These are phyloP conservation scores for Mimumesa dahlbomi DNA, from an alignment of 2,888 invertebrate species.

Conservation along the genomic window DNA sequence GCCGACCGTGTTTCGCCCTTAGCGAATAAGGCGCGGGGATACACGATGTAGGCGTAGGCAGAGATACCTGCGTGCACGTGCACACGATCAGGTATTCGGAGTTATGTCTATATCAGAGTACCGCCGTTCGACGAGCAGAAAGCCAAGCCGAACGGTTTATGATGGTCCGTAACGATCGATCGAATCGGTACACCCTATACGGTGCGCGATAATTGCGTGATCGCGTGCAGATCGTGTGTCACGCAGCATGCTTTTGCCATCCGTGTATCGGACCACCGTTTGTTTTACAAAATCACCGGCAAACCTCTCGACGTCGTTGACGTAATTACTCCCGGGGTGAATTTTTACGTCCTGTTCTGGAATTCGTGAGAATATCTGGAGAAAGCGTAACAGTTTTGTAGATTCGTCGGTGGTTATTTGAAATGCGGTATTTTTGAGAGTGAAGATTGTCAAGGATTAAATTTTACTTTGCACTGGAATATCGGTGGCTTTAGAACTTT, in stretches of 20 bases:
- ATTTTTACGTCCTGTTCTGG: no score
- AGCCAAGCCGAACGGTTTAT: conserved; percentile 49
- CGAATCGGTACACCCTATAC: conserved; percentile 46
- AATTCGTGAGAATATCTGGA: no score
- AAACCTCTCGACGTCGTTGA: conserved; percentile 10
- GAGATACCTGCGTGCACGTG: conserved; percentile 39
- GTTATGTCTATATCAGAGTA: conserved; percentile 61
- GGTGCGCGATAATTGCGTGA: conserved; percentile 64
- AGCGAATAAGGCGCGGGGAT: background rate
- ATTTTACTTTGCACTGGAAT: no score
- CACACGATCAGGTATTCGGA: conserved; percentile 42
- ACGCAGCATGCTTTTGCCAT: background rate
- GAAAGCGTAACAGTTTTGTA: no score
- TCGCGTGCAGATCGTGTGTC: conserved; percentile 56
- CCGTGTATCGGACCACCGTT: background rate
- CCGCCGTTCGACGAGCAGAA: background rate
- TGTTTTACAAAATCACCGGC: conserved; percentile 19
- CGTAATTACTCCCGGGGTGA: background rate
- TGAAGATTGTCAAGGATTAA: no score
- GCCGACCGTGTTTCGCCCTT: conserved; percentile 1
- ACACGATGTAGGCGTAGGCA: conserved; percentile 11
- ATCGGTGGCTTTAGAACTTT: no score
- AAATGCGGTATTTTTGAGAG: no score
- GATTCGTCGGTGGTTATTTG: no score
- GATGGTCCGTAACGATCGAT: conserved; percentile 53